Evolutionary conservation across 2,113 vertebrate species (phyloP), one percentile per base, ranked within the genome.

Genomic region (Rhinolophus ferrumequinum): DNA sequence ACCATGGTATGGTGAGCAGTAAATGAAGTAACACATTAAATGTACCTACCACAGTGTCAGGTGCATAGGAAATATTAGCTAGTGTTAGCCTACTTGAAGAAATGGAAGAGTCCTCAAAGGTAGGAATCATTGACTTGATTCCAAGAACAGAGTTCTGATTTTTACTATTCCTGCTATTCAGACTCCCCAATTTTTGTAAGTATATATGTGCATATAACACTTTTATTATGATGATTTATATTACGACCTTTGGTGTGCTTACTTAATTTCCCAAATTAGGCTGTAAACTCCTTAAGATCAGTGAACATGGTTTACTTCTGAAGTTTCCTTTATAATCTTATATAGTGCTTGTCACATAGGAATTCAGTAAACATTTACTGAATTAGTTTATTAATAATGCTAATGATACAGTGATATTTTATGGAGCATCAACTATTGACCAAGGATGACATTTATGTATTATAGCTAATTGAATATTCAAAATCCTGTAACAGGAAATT

Each of bases 221-320:
- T 38, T 79, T 18, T 52, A 58, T 54, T n/a, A 67, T 52, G 22
- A 60, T 77, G 44, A 44, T 66, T 72, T 87, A 33, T 38, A 75
- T 33, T 67, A 50, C 80, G 28, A 24, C 44, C 66, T 82, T 77
- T 26, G n/a, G 19, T 44, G 3, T 93, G 16, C 26, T 86, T 73
- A 33, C 24, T 44, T 76, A 28, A 79, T 52, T 97, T 80, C 52
- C 54, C 89, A 92, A 93, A 84, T 84, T 35, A 76, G 19, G 24
- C 19, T 33, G 1, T n/a, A 81, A 88, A 94, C 5, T 5, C 13
- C 62, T 54, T 26, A 88, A 33, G 22, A 38, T 80, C 30, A 75
- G 41, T n/a, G 75, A 62, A 26, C 30, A n/a, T 30, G 52, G 22
- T 83, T 95, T 76, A 76, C 22, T 24, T 70, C n/a, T 88, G 13